phyloP scores from a whole-genome alignment of 2,113 vertebrate species.

The Oncorhynchus kisutch region DNA sequence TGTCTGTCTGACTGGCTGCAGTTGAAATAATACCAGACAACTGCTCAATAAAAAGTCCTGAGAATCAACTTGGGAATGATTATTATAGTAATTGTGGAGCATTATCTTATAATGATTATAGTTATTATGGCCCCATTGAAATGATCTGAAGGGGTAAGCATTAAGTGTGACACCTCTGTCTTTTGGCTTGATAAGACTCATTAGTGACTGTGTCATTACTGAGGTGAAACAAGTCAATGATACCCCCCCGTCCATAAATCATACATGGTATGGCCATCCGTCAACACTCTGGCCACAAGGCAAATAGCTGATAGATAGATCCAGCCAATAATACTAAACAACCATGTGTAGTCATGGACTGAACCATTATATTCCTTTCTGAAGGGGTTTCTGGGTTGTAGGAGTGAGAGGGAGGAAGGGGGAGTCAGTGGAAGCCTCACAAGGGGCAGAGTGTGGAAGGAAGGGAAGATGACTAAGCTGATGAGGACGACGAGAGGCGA shows the following conservation, averaged over 20 bases:
- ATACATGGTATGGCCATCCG: constrained; percentile 24
- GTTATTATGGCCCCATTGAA: not conserved
- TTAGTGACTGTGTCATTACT: not conserved
- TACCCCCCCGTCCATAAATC: constrained; percentile 36
- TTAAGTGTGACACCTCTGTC: constrained; percentile 9
- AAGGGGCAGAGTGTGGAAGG: constrained; percentile 32
- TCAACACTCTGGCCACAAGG: not conserved
- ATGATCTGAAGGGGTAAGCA: constrained; percentile 6
- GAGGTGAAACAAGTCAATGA: constrained; percentile 20
- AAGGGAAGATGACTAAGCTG: constrained; percentile 49
- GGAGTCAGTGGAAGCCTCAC: constrained; percentile 19
- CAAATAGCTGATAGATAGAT: not conserved
- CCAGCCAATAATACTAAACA: constrained; percentile 18
- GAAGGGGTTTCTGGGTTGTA: constrained; percentile 19
- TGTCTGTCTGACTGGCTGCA: not conserved
- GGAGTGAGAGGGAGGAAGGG: not conserved
- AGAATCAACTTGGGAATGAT: not conserved
- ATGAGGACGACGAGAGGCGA: constrained; percentile 32
- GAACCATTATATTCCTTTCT: constrained; percentile 35
- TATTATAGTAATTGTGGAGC: not conserved
- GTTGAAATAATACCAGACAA: no score
- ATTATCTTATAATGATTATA: constrained; percentile 12
- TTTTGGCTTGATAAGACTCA: constrained; percentile 2
- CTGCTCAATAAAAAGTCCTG: no score
- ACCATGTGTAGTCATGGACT: constrained; percentile 37